Percentiles rank a stretch among this genome's conserved stretches.
phyloP scores from a whole-genome alignment of 2,888 invertebrate species.

The Papilio elwesi region DNA sequence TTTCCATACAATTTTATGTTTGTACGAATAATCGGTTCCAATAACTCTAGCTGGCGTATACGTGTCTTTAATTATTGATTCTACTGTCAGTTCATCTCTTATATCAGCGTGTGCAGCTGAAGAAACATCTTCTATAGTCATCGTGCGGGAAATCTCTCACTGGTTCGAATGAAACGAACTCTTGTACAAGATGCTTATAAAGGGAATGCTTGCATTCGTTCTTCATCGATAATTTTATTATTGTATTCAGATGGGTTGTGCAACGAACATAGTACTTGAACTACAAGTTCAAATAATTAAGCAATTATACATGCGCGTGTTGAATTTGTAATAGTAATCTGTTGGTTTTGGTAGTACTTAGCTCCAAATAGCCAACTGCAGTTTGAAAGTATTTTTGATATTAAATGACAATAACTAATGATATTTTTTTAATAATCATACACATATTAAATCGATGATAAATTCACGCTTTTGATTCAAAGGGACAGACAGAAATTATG shows the following conservation, averaged over 20 bases:
- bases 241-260: conserved; percentile 29
- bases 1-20: conserved; percentile 85
- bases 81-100: conserved; percentile 35
- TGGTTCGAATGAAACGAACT: conserved; percentile 11
- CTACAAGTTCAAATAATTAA: conserved; percentile 19
- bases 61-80: conserved; percentile 17
- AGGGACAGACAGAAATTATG: too few relatives aligned
- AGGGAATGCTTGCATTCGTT: not conserved
- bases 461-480: too few relatives aligned
- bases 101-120: conserved; percentile 20
- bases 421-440: too few relatives aligned
- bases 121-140: conserved; percentile 35
- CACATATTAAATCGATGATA: too few relatives aligned
- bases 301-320: conserved; percentile 12
- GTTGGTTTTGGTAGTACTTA: not conserved
- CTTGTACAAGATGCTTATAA: conserved; percentile 34
- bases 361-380: not conserved
- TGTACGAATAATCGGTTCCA: conserved; percentile 64
- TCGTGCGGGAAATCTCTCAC: conserved; percentile 29
- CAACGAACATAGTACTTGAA: conserved; percentile 31
- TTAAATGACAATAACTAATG: too few relatives aligned
- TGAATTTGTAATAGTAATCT: not conserved
- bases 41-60: conserved; percentile 51
- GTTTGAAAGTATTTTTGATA: too few relatives aligned
- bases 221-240: conserved; percentile 11